Evolutionary conservation across 2,888 invertebrate genomes (phyloP), one percentile per base, ranked within the genome.

Genomic region (Muscina levida): DNA sequence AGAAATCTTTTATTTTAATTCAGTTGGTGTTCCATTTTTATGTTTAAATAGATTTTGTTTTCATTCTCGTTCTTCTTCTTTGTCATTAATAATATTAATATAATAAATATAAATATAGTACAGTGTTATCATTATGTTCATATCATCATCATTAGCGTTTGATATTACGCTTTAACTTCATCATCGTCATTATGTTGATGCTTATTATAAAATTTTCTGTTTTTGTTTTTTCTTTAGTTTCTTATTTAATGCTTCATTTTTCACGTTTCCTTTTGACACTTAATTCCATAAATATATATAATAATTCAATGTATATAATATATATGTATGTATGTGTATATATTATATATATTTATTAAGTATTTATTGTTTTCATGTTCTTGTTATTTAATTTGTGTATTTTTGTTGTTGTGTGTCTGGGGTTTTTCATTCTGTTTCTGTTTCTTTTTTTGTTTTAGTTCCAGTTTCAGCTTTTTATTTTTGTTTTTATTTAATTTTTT

Each of bases 351-450:
- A 17, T 77, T 81, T 81, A 77, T 77, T 81, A 81, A 82, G 75
- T 79, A 82, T 79, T 79, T 79, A 82, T 78, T 82, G 79, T 82
- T 73, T 78, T 79, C 65, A 62, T 65, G 72, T 77, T 77, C 57
- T 24, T 76, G 19, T 65, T 31, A 17, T 59, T 53, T 26, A 56
- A 22, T 13, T 67, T 80, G 10, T 71, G 4, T 71, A 11, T 59
- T 24, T 72, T 26, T 24, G 19, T 57, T 15, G 31, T 17, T 31
- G 2, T 68, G 42, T 46, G 66, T 46, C 39, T 74, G 78, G 75
- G 17, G 13, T 48, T 57, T 31, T 31, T 11, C 0, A 1, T 82
- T 75, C 67, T 74, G 79, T 72, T 82, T 70, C 57, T 83, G 77
- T 82, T 82, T 57, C 77, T 79, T 62, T 70, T 67, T 73, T 80